phyloP scores from a whole-genome alignment of 2,113 vertebrate genomes.

The Polypterus bichir region DNA sequence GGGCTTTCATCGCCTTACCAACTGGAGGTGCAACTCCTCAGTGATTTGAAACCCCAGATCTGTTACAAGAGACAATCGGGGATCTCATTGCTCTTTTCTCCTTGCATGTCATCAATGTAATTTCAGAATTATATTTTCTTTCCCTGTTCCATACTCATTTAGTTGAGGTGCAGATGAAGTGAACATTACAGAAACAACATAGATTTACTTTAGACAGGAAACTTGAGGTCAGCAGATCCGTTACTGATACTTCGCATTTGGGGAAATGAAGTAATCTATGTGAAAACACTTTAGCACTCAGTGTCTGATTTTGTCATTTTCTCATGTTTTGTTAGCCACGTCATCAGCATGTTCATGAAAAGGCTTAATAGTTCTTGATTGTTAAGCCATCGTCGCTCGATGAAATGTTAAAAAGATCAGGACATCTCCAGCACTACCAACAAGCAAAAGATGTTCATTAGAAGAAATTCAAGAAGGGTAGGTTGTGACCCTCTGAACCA shows the following conservation, averaged over 20 bases:
- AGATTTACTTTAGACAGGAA: neutral
- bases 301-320: constrained; percentile 44
- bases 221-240: neutral
- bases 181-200: neutral
- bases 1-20: too few species aligned
- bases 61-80: too few species aligned
- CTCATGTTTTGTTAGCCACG: constrained; percentile 45
- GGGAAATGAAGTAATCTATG: constrained; percentile 29
- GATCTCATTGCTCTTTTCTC: too few species aligned
- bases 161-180: too few species aligned
- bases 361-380: constrained; percentile 15
- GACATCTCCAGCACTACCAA: neutral
- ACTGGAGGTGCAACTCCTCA: too few species aligned
- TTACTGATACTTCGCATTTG: constrained; percentile 20
- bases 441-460: too few species aligned
- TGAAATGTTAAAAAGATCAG: constrained; percentile 18
- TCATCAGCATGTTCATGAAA: constrained; percentile 36
- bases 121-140: neutral
- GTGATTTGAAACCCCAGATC: too few species aligned
- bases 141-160: neutral
- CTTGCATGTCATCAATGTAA: neutral
- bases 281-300: constrained; percentile 16
- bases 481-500: too few species aligned
- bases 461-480: too few species aligned
- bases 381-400: constrained; percentile 17